These are phyloP conservation scores for Malthinus seriepunctatus DNA, from an alignment of 2,888 invertebrate genomes.

Conservation along the genomic window DNA sequence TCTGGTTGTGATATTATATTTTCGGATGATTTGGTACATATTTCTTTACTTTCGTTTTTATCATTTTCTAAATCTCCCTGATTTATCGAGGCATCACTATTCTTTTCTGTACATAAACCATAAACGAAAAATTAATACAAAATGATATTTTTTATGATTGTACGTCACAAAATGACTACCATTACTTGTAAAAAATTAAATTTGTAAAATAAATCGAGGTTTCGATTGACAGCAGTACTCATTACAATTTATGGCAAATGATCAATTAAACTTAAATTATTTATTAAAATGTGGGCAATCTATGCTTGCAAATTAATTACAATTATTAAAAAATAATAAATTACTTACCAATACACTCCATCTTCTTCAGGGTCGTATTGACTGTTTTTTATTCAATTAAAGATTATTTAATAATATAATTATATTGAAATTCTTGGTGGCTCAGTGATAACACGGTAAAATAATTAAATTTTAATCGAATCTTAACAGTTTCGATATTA, in stretches of 20 bases:
- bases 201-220: not conserved
- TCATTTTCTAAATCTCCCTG: constrained; percentile 39
- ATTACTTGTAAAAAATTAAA: not conserved
- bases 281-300: too few relatives aligned
- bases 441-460: too few relatives aligned
- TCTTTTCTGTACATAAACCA: too few relatives aligned
- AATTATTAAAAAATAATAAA: constrained; percentile 6
- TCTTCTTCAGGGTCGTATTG: constrained; percentile 5
- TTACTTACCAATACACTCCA: constrained; percentile 29
- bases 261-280: not conserved
- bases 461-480: too few relatives aligned
- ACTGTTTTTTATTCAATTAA: too few relatives aligned
- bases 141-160: too few relatives aligned
- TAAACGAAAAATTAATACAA: not conserved
- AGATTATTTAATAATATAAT: too few relatives aligned
- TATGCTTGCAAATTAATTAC: too few relatives aligned
- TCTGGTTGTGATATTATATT: constrained; percentile 52
- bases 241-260: not conserved
- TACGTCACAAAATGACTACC: not conserved
- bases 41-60: constrained; percentile 58
- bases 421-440: too few relatives aligned
- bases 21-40: constrained; percentile 51
- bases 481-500: too few relatives aligned
- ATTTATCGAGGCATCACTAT: too few relatives aligned
- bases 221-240: not conserved